These are phyloP conservation scores for Crotalus helleri DNA, from an alignment of 2,113 vertebrate genomes.

Conservation along the genomic window DNA sequence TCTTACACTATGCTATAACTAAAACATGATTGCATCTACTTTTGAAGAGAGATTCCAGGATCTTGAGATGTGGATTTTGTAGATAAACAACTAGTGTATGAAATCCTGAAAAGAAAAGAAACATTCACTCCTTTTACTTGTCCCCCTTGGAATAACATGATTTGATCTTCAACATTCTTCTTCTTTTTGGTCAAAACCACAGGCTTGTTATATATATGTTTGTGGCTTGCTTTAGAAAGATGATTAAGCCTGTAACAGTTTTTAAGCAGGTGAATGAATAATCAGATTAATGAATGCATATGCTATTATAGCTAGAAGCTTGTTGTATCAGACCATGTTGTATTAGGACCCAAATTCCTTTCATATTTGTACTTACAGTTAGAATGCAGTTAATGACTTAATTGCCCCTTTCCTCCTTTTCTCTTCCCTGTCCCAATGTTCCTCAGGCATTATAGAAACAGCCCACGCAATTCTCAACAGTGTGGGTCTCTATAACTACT, in stretches of 20 bases:
- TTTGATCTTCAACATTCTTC: slow-evolving; percentile 52
- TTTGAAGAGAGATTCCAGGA: slow-evolving; percentile 33
- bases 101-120: slow-evolving; percentile 32
- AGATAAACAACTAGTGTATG: background rate
- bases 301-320: background rate
- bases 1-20: background rate
- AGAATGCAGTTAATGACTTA: slow-evolving; percentile 46
- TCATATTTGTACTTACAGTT: slow-evolving; percentile 50
- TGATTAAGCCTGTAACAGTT: slow-evolving; percentile 17
- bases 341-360: slow-evolving; percentile 31
- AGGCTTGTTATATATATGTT: slow-evolving; percentile 51
- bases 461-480: slow-evolving; percentile 17
- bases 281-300: background rate
- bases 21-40: slow-evolving; percentile 4
- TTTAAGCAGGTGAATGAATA: slow-evolving; percentile 18
- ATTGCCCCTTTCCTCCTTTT: slow-evolving; percentile 39
- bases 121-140: slow-evolving; percentile 35
- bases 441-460: slow-evolving; percentile 43
- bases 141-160: slow-evolving; percentile 47
- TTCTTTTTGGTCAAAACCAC: slow-evolving; percentile 59
- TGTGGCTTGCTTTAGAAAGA: slow-evolving; percentile 34
- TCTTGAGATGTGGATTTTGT: slow-evolving; percentile 28
- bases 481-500: slow-evolving; percentile 7
- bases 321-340: background rate
- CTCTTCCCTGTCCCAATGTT: slow-evolving; percentile 12